Percentiles rank a stretch among this genome's conserved stretches.
Conservation (phyloP, 1,140 invertebrate genomes). For the Drosophila kikkawai region DNA sequence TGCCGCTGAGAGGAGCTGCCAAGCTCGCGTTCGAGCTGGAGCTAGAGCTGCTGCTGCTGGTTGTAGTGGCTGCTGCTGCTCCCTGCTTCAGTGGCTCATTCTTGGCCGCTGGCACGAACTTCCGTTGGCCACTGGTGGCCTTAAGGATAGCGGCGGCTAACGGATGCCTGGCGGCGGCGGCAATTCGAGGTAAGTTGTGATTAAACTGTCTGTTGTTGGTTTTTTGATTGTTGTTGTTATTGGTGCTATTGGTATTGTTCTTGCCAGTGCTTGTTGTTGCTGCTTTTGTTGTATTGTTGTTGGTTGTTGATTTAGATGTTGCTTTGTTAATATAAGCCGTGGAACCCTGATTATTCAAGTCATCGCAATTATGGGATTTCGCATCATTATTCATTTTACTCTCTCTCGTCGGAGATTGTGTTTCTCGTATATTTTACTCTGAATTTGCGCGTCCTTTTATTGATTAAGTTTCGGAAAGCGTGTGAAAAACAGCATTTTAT, state of each 20-base stretch:
- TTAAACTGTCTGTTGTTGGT: constrained; percentile 55
- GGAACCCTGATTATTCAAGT: constrained; percentile 75
- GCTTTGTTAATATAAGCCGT: constrained; percentile 65
- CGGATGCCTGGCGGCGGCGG: constrained; percentile 56
- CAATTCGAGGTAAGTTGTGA: constrained; percentile 58
- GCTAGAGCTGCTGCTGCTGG: constrained; percentile 3
- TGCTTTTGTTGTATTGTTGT: constrained; percentile 42
- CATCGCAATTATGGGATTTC: constrained; percentile 78
- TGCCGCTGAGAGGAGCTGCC: constrained; percentile 23
- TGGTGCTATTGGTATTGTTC: constrained; percentile 33
- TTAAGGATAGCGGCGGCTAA: constrained; percentile 62
- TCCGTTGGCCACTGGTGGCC: constrained; percentile 59
- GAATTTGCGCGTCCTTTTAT: constrained; percentile 68
- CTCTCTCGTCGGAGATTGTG: constrained; percentile 53
- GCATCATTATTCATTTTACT: constrained; percentile 85
- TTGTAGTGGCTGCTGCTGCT: constrained; percentile 22
- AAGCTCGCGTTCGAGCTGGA: constrained; percentile 11
- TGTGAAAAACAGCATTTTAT: constrained; percentile 29
- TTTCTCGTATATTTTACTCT: constrained; percentile 41
- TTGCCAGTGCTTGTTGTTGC: constrained; percentile 17
- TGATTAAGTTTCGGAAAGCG: constrained; percentile 4
- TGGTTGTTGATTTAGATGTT: constrained; percentile 37
- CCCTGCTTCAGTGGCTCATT: constrained; percentile 64
- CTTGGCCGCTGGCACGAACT: constrained; percentile 52
- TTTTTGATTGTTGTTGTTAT: constrained; percentile 47